Evolutionary conservation across 2,113 vertebrate species (phyloP).

Genomic region (Poecile atricapillus): DNA sequence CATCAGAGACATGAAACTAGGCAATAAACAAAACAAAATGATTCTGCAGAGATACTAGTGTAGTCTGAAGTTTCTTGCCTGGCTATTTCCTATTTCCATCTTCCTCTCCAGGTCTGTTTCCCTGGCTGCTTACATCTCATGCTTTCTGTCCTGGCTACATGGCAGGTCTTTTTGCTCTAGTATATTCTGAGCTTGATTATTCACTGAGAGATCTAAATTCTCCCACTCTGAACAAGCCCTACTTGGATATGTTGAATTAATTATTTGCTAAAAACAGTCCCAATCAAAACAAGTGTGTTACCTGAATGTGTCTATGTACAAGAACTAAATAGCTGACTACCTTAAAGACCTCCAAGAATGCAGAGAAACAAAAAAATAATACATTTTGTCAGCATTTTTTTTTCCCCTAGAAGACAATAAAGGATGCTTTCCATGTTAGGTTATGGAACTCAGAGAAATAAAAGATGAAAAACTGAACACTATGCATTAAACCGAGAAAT

Average conservation of each 20-base stretch:
- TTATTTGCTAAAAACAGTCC: background rate
- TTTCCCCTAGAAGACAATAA: background rate
- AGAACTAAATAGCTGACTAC: background rate
- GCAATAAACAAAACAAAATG: background rate
- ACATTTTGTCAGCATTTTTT: background rate
- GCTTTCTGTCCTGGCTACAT: background rate
- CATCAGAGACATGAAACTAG: background rate
- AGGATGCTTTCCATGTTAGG: background rate
- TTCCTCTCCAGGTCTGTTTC: background rate
- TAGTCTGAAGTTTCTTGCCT: background rate
- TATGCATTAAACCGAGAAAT: background rate
- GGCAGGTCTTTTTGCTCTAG: background rate
- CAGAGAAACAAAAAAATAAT: background rate
- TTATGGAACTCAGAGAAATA: background rate
- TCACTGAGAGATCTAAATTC: background rate
- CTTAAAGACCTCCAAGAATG: background rate
- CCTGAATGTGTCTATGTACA: background rate
- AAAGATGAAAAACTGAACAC: background rate
- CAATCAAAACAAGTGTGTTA: background rate
- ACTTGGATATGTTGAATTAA: background rate
- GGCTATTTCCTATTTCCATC: background rate
- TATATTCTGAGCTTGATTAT: background rate
- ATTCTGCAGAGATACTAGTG: background rate
- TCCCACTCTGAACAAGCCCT: background rate
- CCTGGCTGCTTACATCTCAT: background rate